Conservation (phyloP, 2,797 vertebrate species). For the Coracias cyanogaster region DNA sequence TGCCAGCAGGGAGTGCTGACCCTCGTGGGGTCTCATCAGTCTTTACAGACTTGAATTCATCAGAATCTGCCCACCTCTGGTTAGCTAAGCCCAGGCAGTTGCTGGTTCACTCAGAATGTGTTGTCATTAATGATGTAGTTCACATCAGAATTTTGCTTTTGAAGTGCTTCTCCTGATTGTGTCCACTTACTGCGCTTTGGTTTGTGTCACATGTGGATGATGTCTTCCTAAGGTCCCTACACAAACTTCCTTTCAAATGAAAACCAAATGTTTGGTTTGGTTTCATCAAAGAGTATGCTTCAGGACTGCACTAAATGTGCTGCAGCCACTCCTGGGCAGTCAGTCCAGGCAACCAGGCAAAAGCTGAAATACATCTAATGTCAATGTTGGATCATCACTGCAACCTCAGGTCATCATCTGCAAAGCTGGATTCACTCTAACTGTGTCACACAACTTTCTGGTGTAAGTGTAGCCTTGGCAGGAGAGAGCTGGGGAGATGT, state of each 20-base stretch:
- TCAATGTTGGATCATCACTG: background rate
- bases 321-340: background rate
- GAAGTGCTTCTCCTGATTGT: background rate
- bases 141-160: background rate
- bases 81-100: background rate
- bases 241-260: background rate
- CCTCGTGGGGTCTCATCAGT: background rate
- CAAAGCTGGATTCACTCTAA: background rate
- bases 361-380: background rate
- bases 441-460: background rate
- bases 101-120: background rate
- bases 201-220: background rate
- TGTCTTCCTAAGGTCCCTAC: background rate
- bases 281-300: background rate
- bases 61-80: background rate
- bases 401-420: fast-evolving
- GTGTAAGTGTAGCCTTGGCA: background rate
- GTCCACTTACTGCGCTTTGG: fast-evolving
- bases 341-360: background rate
- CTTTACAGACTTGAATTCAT: background rate
- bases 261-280: background rate
- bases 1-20: background rate
- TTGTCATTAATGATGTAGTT: background rate
- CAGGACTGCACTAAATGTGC: background rate
- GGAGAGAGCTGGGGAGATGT: background rate